Base-by-base conservation (phyloP, 2,797 vertebrate genomes). In the Pseudochaenichthys georgianus region DNA sequence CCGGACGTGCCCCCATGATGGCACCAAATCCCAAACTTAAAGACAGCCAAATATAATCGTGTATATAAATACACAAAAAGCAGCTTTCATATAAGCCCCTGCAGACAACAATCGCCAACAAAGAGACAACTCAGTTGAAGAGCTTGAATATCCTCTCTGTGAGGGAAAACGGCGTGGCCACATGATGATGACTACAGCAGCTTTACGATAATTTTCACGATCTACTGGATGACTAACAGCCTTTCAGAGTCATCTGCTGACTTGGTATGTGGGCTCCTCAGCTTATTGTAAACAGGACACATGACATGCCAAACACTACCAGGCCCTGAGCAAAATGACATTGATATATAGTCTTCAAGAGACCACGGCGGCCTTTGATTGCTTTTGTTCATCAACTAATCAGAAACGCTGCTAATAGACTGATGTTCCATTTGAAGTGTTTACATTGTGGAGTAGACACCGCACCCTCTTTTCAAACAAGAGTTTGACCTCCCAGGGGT, bases 1-100 rank as follows among this genome's bases (percentile, higher is more conserved):
- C 79, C 78, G 13, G 1, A 52, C 13, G 31, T 45, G 59, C 7
- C 91, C 91, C 86, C 85, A 73, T 68, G 89, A 74, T 89, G 91
- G 87, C 85, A 77, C 80, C 79, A 89, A 81, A 91, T 57, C 70
- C 59, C 80, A 81, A 55, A 73, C 13, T 55, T 84, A 71, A 45
- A 72, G 4, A 13, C 51, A 70, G 45, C 41, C 13, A 28, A 75
- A 31, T 38, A 10, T 42, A 52, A 5, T 11, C n/a, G 19, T 2
- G 3, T 52, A 9, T 15, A 21, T 21, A 65, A 55, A 80, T 9
- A 61, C 16, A 58, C 38, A 64, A 51, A 75, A 13, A 77, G 28
- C 64, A 69, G 62, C 55, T 38, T 66, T 83, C 41, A 31, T 13
- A 38, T 13, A 23, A 77, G 47, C 41, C 43, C 12, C 52, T 61